Conservation (phyloP, 2,113 vertebrate genomes). For the Alexandromys fortis region DNA sequence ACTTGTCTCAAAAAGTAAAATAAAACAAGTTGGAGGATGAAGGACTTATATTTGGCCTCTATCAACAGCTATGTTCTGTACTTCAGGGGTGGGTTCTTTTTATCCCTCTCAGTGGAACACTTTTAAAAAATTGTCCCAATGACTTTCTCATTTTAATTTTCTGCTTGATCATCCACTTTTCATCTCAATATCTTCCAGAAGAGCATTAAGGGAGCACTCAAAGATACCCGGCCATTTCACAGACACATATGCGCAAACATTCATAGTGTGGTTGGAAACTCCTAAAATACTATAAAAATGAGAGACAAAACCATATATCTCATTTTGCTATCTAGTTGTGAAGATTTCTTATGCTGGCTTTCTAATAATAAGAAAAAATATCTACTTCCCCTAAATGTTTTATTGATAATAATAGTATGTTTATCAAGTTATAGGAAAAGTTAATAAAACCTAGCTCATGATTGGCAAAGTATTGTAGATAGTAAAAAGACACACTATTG, state of each 20-base stretch:
- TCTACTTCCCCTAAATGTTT: background rate
- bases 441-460: background rate
- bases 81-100: background rate
- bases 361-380: background rate
- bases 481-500: background rate
- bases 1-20: background rate
- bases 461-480: background rate
- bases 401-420: constrained; percentile 16
- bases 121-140: constrained; percentile 21
- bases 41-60: background rate
- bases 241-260: background rate
- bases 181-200: background rate
- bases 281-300: constrained; percentile 2
- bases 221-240: background rate
- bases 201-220: background rate
- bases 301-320: background rate
- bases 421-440: constrained; percentile 21
- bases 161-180: background rate
- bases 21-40: background rate
- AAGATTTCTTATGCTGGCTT: background rate
- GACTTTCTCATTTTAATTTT: constrained; percentile 7
- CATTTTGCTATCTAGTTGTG: background rate
- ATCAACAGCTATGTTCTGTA: background rate
- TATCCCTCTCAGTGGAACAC: background rate
- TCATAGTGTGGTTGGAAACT: background rate